Evolutionary conservation across 2,888 invertebrate genomes (phyloP).

Genomic region (Hemicrepidius hirtus): DNA sequence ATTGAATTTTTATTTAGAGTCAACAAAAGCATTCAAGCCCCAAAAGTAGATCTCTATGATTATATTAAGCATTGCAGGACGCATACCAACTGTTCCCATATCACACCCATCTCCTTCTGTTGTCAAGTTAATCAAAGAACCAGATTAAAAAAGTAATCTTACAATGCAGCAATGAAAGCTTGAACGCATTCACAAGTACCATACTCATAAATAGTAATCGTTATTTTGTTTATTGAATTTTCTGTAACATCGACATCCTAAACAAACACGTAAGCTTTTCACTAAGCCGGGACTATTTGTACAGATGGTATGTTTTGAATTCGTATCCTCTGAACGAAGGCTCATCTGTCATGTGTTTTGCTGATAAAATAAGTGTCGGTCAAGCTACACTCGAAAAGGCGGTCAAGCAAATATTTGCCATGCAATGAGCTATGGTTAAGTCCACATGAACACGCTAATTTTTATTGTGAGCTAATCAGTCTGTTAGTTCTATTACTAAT

Average conservation of each 20-base stretch:
- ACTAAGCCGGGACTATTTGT: conserved; percentile 15
- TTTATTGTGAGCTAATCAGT: conserved; percentile 4
- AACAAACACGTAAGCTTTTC: conserved; percentile 25
- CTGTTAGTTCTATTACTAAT: no score
- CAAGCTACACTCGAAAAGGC: conserved; percentile 23
- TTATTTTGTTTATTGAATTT: conserved; percentile 29
- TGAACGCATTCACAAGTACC: conserved; percentile 23
- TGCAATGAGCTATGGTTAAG: conserved; percentile 1
- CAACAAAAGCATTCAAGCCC: no score
- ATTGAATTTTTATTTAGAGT: no score
- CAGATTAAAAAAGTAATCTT: conserved; percentile 24
- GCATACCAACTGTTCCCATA: conserved; percentile 19
- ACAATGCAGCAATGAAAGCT: conserved; percentile 4
- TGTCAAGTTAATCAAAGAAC: conserved; percentile 14
- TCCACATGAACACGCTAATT: conserved; percentile 1
- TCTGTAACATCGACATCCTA: conserved; percentile 26
- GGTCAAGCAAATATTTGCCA: conserved; percentile 19
- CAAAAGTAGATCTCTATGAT: background rate
- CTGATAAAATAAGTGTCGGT: conserved; percentile 28
- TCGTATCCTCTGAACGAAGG: conserved; percentile 17
- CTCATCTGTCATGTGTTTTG: conserved; percentile 26
- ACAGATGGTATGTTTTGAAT: conserved; percentile 32
- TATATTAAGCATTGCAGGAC: background rate
- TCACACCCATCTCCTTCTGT: background rate
- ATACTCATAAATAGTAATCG: conserved; percentile 27